Evolutionary conservation across 2,113 vertebrate genomes (phyloP).

Genomic region (Leptodactylus fuscus): DNA sequence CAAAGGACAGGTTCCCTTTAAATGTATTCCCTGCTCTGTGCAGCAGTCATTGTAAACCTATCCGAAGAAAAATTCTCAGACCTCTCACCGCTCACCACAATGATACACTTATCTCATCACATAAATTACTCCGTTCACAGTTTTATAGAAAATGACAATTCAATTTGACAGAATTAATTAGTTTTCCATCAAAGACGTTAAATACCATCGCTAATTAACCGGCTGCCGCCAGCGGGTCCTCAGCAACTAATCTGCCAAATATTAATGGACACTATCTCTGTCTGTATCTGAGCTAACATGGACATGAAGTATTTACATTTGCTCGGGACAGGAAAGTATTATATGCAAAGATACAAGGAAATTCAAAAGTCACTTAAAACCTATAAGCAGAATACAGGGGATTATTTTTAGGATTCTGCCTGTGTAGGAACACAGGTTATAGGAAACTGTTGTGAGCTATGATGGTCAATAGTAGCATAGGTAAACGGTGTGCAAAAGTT

Average conservation of each 20-base stretch:
- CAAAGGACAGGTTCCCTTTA: too few species aligned
- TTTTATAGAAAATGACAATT: slow-evolving; percentile 39
- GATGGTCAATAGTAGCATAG: too few species aligned
- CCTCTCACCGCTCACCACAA: neutral
- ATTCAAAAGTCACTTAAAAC: neutral
- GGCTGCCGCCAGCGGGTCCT: neutral
- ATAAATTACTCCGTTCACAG: slow-evolving; percentile 1
- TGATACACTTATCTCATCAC: neutral
- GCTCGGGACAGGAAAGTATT: too few species aligned
- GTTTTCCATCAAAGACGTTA: slow-evolving; percentile 30
- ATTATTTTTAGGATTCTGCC: neutral
- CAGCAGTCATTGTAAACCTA: neutral
- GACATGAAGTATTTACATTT: neutral
- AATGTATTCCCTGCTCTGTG: too few species aligned
- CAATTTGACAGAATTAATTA: slow-evolving; percentile 28
- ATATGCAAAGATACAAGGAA: too few species aligned
- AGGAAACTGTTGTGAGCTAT: too few species aligned
- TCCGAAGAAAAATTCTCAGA: too few species aligned
- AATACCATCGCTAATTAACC: slow-evolving; percentile 16
- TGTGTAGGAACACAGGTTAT: neutral
- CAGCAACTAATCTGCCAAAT: neutral
- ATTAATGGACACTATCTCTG: neutral
- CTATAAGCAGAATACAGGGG: neutral
- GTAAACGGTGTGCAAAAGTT: too few species aligned
- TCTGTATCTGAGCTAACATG: neutral